Conservation (phyloP, 1,140 invertebrate species). For the Cydia fagiglandana region DNA sequence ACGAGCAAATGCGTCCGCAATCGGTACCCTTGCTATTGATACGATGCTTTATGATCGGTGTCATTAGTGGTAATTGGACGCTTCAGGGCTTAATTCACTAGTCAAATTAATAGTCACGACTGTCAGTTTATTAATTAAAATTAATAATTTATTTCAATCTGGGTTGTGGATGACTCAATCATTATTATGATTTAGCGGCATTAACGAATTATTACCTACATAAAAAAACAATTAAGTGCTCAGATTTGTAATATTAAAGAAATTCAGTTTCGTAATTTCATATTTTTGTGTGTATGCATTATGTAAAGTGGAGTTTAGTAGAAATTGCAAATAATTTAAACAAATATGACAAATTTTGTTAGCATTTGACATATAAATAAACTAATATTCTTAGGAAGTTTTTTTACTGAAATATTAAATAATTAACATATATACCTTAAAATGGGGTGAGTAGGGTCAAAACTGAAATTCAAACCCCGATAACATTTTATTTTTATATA, state of each 20-base stretch:
- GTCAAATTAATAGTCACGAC: conserved; percentile 16
- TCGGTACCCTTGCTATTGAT: neutral
- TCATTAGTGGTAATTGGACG: conserved; percentile 31
- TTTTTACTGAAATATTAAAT: no score
- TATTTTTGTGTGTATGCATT: no score
- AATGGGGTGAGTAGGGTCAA: no score
- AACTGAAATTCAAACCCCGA: no score
- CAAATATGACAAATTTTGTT: no score
- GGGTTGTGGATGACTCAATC: neutral
- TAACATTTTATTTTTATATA: no score
- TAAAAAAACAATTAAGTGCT: neutral
- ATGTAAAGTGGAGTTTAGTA: no score
- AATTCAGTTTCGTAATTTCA: no score
- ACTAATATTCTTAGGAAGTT: no score
- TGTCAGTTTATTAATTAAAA: conserved; percentile 32
- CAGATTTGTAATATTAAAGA: neutral
- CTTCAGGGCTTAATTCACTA: conserved; percentile 30
- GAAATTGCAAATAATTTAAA: no score
- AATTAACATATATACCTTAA: no score
- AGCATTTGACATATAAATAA: no score
- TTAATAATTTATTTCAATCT: conserved; percentile 26
- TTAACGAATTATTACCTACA: neutral
- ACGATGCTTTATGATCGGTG: neutral
- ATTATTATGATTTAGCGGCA: neutral
- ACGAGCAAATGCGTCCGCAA: neutral